Conservation (phyloP, 2,113 vertebrate genomes). For the Dasyprocta punctata region DNA sequence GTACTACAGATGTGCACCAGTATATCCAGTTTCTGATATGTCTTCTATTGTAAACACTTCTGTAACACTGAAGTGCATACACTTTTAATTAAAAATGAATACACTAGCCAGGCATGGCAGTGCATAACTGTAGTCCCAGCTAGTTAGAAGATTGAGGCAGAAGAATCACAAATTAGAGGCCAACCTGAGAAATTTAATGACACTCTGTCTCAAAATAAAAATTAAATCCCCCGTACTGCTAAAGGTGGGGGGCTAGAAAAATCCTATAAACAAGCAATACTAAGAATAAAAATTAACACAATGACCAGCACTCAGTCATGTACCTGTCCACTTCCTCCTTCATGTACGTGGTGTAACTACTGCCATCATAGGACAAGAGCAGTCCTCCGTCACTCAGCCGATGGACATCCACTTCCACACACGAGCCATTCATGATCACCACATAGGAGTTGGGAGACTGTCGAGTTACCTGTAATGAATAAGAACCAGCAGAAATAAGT, state of each 20-base stretch:
- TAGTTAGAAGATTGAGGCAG: neutral
- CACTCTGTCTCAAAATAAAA: neutral
- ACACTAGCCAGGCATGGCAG: neutral
- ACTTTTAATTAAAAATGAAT: neutral
- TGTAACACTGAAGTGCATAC: neutral
- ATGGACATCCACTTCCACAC: slow-evolving; percentile 96
- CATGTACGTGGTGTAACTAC: slow-evolving; percentile 99
- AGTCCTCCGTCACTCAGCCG: slow-evolving; percentile 97
- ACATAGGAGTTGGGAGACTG: slow-evolving; percentile 99
- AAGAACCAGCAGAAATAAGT: neutral
- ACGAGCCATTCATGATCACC: slow-evolving; percentile 96
- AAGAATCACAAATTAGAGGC: neutral
- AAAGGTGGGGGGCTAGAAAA: neutral
- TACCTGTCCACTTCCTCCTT: slow-evolving; percentile 99
- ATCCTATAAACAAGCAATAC: neutral
- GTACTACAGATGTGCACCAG: neutral
- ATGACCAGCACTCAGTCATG: neutral
- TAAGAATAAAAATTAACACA: neutral
- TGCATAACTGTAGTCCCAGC: neutral
- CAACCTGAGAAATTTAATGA: neutral
- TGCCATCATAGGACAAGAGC: slow-evolving; percentile 96
- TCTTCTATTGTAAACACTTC: slow-evolving; percentile 48
- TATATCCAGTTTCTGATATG: neutral
- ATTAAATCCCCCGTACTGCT: neutral
- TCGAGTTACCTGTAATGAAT: slow-evolving; percentile 90